These are phyloP conservation scores for Mechanitis messenoides DNA, from an alignment of 2,888 invertebrate species.

Conservation along the genomic window DNA sequence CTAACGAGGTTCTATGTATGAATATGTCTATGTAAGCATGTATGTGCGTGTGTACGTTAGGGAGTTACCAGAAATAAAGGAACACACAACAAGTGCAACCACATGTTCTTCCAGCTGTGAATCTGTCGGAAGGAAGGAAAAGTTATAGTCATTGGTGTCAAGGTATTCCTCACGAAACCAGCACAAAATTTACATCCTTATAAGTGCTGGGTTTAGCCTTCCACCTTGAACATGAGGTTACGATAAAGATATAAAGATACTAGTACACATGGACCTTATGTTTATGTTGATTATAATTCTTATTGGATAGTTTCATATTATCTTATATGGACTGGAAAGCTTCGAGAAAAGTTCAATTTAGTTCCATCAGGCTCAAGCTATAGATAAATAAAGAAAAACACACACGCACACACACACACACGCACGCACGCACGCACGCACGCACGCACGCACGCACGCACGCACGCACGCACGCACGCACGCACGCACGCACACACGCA, in stretches of 20 bases:
- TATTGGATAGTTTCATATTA: no score
- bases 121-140: constrained; percentile 51
- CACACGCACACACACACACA: no score
- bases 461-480: no score
- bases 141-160: constrained; percentile 42
- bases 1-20: no score
- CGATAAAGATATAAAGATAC: constrained; percentile 14
- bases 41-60: not conserved
- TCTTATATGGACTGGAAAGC: no score
- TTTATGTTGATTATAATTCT: not conserved
- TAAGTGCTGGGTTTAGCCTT: constrained; percentile 34
- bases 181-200: constrained; percentile 34
- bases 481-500: no score
- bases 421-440: no score
- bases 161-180: constrained; percentile 37
- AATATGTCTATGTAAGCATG: not conserved
- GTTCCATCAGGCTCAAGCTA: no score
- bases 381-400: no score
- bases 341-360: no score
- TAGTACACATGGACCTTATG: not conserved
- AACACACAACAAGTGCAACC: constrained; percentile 1
- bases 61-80: not conserved
- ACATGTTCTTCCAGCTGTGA: constrained; percentile 11
- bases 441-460: no score
- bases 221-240: constrained; percentile 35